A percentile compares a stretch with the other conserved stretches of the same genome.
phyloP scores from a whole-genome alignment of 2,888 invertebrate species.

The Melinaea menophilus region DNA sequence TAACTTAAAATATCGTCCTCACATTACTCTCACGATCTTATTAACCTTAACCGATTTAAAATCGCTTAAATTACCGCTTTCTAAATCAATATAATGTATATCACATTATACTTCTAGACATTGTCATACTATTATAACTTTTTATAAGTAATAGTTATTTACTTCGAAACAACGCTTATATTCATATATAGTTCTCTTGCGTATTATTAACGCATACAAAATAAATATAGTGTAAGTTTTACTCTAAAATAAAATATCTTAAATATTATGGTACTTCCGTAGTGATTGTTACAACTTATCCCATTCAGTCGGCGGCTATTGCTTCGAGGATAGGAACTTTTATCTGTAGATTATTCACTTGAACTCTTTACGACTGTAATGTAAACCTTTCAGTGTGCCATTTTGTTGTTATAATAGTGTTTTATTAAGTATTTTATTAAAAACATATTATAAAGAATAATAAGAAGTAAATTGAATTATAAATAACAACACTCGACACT shows the following conservation, averaged over 20 bases:
- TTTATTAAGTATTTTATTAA: background rate
- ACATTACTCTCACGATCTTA: too few species aligned
- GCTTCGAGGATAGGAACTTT: constrained; percentile 22
- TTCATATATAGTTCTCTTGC: too few species aligned
- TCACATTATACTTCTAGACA: too few species aligned
- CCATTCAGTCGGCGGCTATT: constrained; percentile 20
- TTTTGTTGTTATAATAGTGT: background rate
- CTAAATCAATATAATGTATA: too few species aligned
- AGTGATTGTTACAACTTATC: constrained; percentile 26
- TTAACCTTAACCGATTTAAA: too few species aligned
- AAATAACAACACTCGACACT: too few species aligned
- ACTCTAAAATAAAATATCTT: constrained; percentile 26
- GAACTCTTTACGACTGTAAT: constrained; percentile 8
- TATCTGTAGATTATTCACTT: constrained; percentile 19
- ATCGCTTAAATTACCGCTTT: too few species aligned
- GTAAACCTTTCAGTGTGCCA: constrained; percentile 1
- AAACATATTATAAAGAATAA: background rate
- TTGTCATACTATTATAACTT: too few species aligned
- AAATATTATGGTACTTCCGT: constrained; percentile 21
- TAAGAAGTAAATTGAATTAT: too few species aligned
- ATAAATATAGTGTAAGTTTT: constrained; percentile 8
- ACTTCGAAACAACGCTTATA: too few species aligned
- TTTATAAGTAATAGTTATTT: too few species aligned
- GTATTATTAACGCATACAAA: background rate
- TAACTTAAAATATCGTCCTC: too few species aligned